Evolutionary conservation across 2,888 invertebrate genomes (phyloP).

Genomic region (Andrena minutula): DNA sequence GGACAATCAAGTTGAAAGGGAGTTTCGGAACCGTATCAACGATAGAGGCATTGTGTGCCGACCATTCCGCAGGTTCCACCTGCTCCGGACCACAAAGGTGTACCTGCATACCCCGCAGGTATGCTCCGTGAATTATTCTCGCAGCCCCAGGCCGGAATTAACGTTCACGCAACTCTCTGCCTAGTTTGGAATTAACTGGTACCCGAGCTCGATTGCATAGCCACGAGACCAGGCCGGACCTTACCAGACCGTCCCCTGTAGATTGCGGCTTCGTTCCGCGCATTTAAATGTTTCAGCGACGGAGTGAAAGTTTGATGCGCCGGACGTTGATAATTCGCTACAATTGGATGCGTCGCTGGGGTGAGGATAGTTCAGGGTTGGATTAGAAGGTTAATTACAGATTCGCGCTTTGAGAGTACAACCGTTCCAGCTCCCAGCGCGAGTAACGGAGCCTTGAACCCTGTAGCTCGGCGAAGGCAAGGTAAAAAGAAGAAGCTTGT

Average conservation of each 20-base stretch:
- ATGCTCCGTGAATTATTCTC: constrained; percentile 63
- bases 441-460: too few relatives aligned
- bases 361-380: constrained; percentile 22
- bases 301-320: constrained; percentile 46
- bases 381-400: constrained; percentile 39
- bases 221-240: constrained; percentile 17
- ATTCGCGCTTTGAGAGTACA: not conserved
- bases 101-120: constrained; percentile 64
- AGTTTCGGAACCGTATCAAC: constrained; percentile 57
- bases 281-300: constrained; percentile 57
- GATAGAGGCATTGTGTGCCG: constrained; percentile 54
- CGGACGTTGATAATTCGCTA: constrained; percentile 30
- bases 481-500: not conserved
- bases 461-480: too few relatives aligned
- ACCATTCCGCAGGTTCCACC: constrained; percentile 38
- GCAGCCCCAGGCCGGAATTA: constrained; percentile 59
- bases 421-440: too few relatives aligned
- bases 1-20: constrained; percentile 65
- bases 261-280: constrained; percentile 43
- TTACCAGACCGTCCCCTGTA: constrained; percentile 5
- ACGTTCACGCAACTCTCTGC: constrained; percentile 68
- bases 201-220: constrained; percentile 42
- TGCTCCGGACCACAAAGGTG: constrained; percentile 60
- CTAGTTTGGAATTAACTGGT: constrained; percentile 65
- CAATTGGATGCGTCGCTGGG: not conserved